Evolutionary conservation across 2,113 vertebrate species (phyloP).

Genomic region (Cervus canadensis): DNA sequence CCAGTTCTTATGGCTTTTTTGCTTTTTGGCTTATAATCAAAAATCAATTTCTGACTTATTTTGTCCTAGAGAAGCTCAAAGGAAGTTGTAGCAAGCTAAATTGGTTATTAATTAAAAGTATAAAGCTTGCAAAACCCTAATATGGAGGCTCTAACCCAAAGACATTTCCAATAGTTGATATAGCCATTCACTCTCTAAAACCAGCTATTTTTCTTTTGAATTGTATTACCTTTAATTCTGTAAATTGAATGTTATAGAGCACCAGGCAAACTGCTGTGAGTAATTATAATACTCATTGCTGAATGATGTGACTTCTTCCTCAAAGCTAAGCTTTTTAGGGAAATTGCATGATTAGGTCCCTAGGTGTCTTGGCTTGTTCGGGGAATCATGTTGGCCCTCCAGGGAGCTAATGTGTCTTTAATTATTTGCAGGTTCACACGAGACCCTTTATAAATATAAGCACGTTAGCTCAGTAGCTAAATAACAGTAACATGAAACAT

Average conservation of each 20-base stretch:
- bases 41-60: not conserved
- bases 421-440: slow-evolving; percentile 49
- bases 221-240: slow-evolving; percentile 47
- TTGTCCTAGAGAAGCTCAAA: not conserved
- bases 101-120: slow-evolving; percentile 31
- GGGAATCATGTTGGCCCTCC: not conserved
- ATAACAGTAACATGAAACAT: not conserved
- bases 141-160: not conserved
- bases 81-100: not conserved
- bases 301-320: slow-evolving; percentile 21
- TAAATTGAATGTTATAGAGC: slow-evolving; percentile 40
- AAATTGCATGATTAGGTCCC: slow-evolving; percentile 26
- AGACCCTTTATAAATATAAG: slow-evolving; percentile 4
- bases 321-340: not conserved
- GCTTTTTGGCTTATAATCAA: not conserved
- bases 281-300: slow-evolving; percentile 43
- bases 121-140: not conserved
- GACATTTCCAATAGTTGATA: not conserved
- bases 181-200: slow-evolving; percentile 9
- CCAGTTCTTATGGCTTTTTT: not conserved
- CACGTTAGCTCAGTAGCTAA: not conserved
- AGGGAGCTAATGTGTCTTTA: slow-evolving; percentile 45
- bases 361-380: not conserved
- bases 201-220: slow-evolving; percentile 36
- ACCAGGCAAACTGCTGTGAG: slow-evolving; percentile 53